Conservation (phyloP, 2,888 invertebrate species). For the Dryococelus australis region DNA sequence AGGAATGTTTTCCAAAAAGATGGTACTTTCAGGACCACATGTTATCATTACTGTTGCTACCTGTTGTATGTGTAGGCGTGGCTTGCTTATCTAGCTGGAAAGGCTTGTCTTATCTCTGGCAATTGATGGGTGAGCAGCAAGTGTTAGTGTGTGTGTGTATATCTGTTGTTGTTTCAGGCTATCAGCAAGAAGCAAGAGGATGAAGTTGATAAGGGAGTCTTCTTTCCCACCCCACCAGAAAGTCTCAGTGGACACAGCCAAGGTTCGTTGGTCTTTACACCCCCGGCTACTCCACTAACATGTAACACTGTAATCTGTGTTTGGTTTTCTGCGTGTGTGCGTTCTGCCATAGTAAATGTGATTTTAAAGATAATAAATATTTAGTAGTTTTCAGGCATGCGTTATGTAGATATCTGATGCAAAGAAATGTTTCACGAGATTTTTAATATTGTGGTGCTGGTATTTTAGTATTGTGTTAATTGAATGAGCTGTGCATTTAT, state of each 20-base stretch:
- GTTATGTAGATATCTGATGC: background rate
- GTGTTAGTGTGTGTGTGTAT: slow-evolving; percentile 32
- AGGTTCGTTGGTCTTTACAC: slow-evolving; percentile 53
- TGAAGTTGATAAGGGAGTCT: slow-evolving; percentile 58
- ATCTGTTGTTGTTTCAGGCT: slow-evolving; percentile 54
- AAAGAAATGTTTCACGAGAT: background rate
- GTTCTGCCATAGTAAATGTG: background rate
- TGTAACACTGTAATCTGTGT: background rate
- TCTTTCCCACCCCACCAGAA: slow-evolving; percentile 60
- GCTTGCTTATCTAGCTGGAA: background rate
- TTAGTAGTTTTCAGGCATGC: background rate
- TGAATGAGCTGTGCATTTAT: too few species aligned
- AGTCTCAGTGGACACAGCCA: slow-evolving; percentile 59
- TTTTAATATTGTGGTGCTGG: too few species aligned
- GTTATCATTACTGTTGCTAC: background rate
- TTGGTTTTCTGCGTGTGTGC: background rate
- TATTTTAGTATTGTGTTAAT: too few species aligned
- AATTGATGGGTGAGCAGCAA: background rate
- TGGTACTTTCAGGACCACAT: background rate
- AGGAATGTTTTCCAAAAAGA: background rate
- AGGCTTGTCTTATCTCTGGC: background rate
- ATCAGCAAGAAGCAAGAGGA: slow-evolving; percentile 59
- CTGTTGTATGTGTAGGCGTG: background rate
- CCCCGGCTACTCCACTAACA: background rate
- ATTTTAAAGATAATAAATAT: too few species aligned